These are phyloP conservation scores for Prenolepis imparis DNA, from an alignment of 2,888 invertebrate genomes.

Conservation along the genomic window DNA sequence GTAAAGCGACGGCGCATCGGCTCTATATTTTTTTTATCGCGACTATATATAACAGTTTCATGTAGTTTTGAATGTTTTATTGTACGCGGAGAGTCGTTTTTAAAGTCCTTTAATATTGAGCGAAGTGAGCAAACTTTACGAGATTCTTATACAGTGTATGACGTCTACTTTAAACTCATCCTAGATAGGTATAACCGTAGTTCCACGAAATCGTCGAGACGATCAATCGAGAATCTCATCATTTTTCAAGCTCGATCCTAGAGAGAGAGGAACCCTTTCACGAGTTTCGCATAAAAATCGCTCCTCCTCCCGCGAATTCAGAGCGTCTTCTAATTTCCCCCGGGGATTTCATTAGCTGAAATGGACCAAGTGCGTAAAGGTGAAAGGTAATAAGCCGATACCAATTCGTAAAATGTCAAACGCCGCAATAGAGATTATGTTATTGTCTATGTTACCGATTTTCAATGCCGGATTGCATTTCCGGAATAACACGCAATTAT, in stretches of 20 bases:
- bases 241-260: conserved; percentile 9
- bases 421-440: background rate
- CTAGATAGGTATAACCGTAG: background rate
- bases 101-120: background rate
- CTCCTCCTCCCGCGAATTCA: background rate
- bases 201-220: background rate
- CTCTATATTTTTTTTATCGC: background rate
- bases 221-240: conserved; percentile 25
- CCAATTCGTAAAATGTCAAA: conserved; percentile 14
- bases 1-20: background rate
- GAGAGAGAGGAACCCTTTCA: background rate
- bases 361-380: background rate
- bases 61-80: background rate
- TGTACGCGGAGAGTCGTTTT: background rate
- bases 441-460: background rate
- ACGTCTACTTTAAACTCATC: background rate
- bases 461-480: background rate
- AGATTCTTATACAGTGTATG: background rate
- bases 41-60: background rate
- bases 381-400: conserved; percentile 3
- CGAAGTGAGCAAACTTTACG: background rate
- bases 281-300: background rate
- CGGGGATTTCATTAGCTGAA: background rate
- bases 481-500: background rate
- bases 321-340: conserved; percentile 23